A percentile compares a stretch with the other conserved stretches of the same genome.
These are phyloP conservation scores for Meandrina meandrites DNA, from an alignment of 92 coral and sea anemone genomes.

Conservation along the genomic window DNA sequence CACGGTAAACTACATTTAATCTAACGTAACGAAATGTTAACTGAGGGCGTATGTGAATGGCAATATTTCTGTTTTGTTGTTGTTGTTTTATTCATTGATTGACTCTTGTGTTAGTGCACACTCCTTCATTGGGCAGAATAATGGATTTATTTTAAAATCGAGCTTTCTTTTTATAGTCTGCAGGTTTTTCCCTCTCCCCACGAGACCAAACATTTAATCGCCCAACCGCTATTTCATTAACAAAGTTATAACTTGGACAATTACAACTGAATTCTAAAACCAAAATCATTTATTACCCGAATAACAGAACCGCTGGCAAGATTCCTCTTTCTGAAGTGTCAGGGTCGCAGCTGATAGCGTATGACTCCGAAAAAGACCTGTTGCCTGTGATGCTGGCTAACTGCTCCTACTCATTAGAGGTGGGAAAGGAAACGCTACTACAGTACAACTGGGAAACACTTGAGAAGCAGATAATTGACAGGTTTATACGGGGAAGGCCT, in stretches of 20 bases:
- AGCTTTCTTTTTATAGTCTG: background rate
- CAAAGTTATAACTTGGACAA: background rate
- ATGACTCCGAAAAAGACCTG: constrained; percentile 72
- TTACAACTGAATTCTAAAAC: background rate
- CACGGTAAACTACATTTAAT: constrained; percentile 39
- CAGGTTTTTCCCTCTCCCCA: no score
- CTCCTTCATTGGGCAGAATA: background rate
- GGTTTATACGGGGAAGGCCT: constrained; percentile 59
- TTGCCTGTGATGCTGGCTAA: constrained; percentile 76
- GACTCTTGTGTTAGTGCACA: background rate
- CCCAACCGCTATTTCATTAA: background rate
- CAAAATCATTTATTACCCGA: background rate
- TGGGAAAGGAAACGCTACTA: constrained; percentile 60
- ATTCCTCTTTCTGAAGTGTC: constrained; percentile 62
- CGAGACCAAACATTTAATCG: no score
- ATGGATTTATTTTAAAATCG: background rate
- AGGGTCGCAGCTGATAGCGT: constrained; percentile 69
- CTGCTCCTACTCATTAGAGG: constrained; percentile 76
- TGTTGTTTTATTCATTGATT: background rate
- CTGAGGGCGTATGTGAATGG: background rate
- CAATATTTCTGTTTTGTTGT: background rate
- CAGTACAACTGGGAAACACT: constrained; percentile 59
- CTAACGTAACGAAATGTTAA: no score
- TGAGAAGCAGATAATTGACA: constrained; percentile 51
- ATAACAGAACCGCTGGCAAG: constrained; percentile 36